Percentiles rank a stretch among this genome's conserved stretches.
These are phyloP conservation scores for Oreochromis mossambicus DNA, from an alignment of 2,797 vertebrate species.

Conservation along the genomic window DNA sequence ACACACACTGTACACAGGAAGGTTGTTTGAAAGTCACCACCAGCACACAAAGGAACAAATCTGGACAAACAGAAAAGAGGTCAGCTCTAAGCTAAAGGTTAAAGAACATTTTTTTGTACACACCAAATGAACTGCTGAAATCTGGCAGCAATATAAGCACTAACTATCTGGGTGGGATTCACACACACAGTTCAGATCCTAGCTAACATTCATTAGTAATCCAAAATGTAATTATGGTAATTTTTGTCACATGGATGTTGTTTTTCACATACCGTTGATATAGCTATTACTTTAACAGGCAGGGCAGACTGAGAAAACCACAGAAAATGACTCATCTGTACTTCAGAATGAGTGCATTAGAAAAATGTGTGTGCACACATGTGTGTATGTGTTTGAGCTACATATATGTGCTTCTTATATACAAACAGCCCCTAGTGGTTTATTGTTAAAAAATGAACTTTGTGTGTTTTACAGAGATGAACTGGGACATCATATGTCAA, in stretches of 20 bases:
- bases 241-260: neutral
- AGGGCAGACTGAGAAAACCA: neutral
- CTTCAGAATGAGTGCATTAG: neutral
- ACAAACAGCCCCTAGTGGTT: neutral
- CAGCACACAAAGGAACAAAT: neutral
- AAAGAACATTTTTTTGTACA: neutral
- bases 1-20: slow-evolving; percentile 13
- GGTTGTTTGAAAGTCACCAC: neutral
- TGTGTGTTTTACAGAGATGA: neutral
- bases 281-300: neutral
- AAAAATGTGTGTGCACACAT: neutral
- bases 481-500: neutral
- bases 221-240: neutral
- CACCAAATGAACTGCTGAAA: neutral
- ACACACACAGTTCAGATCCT: neutral
- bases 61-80: slow-evolving; percentile 9
- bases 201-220: neutral
- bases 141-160: neutral
- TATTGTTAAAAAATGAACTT: neutral
- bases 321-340: neutral
- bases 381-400: neutral
- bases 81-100: neutral
- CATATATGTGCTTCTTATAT: neutral
- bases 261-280: neutral
- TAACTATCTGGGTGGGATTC: neutral